Base-by-base conservation (phyloP, 2,888 invertebrate species). In the Onthophagus sagittarius region DNA sequence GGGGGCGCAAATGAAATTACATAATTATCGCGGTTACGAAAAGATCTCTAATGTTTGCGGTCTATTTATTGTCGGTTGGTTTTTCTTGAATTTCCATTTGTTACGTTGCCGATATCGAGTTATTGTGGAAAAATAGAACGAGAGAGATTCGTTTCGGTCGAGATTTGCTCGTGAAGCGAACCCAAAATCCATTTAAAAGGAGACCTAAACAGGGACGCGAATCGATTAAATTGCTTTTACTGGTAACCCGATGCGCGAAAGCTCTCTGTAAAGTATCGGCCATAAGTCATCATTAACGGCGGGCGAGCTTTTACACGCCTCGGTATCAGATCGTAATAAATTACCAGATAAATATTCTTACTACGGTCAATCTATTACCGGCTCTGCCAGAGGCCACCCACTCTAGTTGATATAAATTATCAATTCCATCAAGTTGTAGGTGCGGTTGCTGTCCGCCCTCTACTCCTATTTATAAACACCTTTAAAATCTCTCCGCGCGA, bases 321-420 rank as follows among this genome's bases (percentile, higher is more conserved):
- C 32, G n/a, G 31, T 67, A 67, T 67, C 67, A 67, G 67, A 70
- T 70, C 64, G 75, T 78, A 78, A 78, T 78, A 78, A 78, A 77
- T 78, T 77, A 76, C 77, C 73, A 76, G 78, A 78, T 78, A 77
- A 78, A 78, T 78, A 78, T 77, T 75, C 78, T 75, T 75, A 75
- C 75, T 77, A 76, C 75, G 76, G 75, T 75, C 77, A 77, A 78
- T 78, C 78, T 78, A 78, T 77, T 78, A 77, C 77, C 9, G 67
- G 67, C 23, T 67, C 32, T 32, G n/a, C 23, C 15, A 13, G n/a
- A 67, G 23, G 15, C 63, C 72, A 6, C 63, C 64, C 62, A 76
- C 77, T 78, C 78, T 79, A 80, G 79, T 79, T 80, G 80, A 80
- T 81, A 82, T 81, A 82, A 82, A 81, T 82, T 82, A 82, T 81